Evolutionary conservation across 2,888 invertebrate species (phyloP), one percentile per base, ranked within the genome.

Genomic region (Hedychridium roseum): DNA sequence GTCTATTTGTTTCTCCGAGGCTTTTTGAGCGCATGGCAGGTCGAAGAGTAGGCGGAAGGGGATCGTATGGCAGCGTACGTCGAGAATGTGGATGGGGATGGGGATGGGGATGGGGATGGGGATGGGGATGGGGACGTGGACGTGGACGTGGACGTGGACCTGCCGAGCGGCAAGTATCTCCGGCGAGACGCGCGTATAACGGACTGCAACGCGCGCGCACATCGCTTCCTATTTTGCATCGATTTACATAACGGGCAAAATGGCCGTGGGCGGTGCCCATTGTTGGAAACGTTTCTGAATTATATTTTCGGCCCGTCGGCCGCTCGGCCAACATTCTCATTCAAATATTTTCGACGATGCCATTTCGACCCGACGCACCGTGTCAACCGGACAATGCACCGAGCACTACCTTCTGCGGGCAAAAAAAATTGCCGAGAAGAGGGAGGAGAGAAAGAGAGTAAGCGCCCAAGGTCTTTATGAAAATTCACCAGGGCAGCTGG

Each of bases 181-280:
- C 23, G 17, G 40, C 38, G 40, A 44, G 30, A 14, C 23, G 30
- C n/a, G 27, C 42, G 30, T 23, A 23, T 17, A 31, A 31, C 12
- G 17, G 28, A 21, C 30, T 7, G 28, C 28, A 11, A 21, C 31
- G 12, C 12, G 17, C 17, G 16, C 17, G 40, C 6, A 20, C 31
- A 15, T 16, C 21, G 16, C 42, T 14, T 28, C 18, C 69, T 70
- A 68, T 71, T 77, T 76, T 77, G 70, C 75, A 77, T 77, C 63
- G 69, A 77, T 77, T 77, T 77, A 74, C 77, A 77, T 77, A 77
- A 73, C 66, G 66, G 66, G 71, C 70, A 73, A 74, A 76, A 76
- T 71, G 69, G 63, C 64, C 55, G 45, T 16, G 41, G 37, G 40
- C 35, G 28, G 30, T 23, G 50, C 45, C 51, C 58, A 72, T 73